Evolutionary conservation across 2,888 invertebrate genomes (phyloP).

Genomic region (Callimorpha dominula): DNA sequence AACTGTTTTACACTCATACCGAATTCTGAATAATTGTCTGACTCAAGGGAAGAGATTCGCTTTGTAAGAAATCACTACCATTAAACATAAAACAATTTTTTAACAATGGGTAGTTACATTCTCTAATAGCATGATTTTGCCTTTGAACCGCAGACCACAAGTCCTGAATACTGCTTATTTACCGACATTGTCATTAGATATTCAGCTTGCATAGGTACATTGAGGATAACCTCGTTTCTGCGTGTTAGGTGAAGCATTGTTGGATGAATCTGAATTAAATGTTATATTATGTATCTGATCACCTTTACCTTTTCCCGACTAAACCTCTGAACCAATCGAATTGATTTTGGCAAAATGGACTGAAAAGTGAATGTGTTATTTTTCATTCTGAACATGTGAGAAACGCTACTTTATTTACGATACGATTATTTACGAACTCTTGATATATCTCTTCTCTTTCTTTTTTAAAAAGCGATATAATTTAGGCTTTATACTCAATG

Average conservation of each 20-base stretch:
- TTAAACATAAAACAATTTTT: constrained; percentile 43
- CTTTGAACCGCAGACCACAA: constrained; percentile 48
- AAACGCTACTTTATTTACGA: neutral
- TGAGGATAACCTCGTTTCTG: constrained; percentile 1
- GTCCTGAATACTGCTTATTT: constrained; percentile 3
- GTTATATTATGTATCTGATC: neutral
- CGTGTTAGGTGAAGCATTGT: neutral
- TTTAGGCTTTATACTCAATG: neutral
- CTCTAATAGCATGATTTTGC: neutral
- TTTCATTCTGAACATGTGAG: neutral
- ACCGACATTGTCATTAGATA: constrained; percentile 10
- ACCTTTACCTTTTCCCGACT: too few relatives aligned
- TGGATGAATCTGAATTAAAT: neutral
- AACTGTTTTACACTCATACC: constrained; percentile 49
- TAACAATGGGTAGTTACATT: constrained; percentile 62
- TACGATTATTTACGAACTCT: too few relatives aligned
- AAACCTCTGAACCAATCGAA: neutral
- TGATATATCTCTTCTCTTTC: too few relatives aligned
- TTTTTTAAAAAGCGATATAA: neutral
- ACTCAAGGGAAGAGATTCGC: constrained; percentile 49
- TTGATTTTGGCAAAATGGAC: neutral
- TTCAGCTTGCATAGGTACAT: constrained; percentile 5
- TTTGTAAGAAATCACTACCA: constrained; percentile 56
- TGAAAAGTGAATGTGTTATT: neutral
- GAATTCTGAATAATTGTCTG: constrained; percentile 48